phyloP scores from a whole-genome alignment of 2,113 vertebrate genomes.

The Ploceus nigricollis region DNA sequence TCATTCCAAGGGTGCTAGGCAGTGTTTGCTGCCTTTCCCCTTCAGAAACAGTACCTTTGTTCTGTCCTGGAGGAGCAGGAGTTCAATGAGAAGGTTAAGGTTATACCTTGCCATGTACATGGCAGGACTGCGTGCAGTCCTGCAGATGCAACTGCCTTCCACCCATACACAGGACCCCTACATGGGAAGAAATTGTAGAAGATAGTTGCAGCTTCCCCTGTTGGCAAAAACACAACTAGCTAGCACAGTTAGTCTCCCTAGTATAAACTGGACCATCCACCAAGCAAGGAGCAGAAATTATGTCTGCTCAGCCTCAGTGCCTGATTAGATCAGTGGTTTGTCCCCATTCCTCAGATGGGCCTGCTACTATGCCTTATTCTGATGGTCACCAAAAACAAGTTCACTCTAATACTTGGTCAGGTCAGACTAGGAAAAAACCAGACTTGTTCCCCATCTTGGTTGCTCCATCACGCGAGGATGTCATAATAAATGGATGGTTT shows the following conservation, averaged over 20 bases:
- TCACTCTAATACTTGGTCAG: background rate
- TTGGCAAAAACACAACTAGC: background rate
- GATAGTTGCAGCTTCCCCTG: background rate
- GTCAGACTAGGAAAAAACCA: background rate
- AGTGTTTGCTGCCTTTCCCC: background rate
- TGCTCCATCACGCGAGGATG: background rate
- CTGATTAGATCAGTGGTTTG: background rate
- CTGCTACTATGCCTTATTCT: background rate
- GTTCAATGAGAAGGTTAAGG: background rate
- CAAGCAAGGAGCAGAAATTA: background rate
- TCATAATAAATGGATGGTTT: constrained; percentile 67
- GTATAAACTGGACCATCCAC: background rate
- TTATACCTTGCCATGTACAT: background rate
- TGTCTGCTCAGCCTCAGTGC: background rate
- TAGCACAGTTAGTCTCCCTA: background rate
- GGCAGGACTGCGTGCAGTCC: background rate
- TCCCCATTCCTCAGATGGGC: background rate
- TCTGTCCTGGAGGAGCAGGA: background rate
- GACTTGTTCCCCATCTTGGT: background rate
- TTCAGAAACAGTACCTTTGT: background rate
- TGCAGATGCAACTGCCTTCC: background rate
- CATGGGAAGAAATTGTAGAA: background rate
- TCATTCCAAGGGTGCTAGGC: background rate
- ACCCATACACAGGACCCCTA: background rate
- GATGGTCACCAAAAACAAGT: background rate